Percentiles rank a stretch among this genome's conserved stretches.
Conservation (phyloP, 2,888 invertebrate species). For the Pollenia angustigena region DNA sequence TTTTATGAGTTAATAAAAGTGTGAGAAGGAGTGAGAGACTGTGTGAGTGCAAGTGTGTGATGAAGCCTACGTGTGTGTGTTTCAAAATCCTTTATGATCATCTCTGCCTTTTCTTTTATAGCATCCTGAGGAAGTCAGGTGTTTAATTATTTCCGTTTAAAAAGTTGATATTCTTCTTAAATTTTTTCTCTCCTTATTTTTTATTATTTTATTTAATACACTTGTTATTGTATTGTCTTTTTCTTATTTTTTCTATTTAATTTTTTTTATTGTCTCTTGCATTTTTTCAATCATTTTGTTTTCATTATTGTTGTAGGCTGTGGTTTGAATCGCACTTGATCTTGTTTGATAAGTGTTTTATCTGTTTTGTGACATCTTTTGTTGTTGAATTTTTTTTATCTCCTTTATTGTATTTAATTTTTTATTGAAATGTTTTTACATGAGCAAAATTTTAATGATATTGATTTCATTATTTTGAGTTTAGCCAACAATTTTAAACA, state of each 20-base stretch:
- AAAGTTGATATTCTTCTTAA: slow-evolving; percentile 62
- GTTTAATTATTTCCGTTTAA: slow-evolving; percentile 83
- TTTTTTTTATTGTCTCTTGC: slow-evolving; percentile 34
- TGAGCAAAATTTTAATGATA: slow-evolving; percentile 71
- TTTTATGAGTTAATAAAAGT: slow-evolving; percentile 8
- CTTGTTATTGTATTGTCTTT: slow-evolving; percentile 24
- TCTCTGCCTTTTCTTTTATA: slow-evolving; percentile 45
- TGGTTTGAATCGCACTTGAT: slow-evolving; percentile 51
- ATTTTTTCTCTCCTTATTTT: background rate
- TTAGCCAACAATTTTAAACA: too few relatives aligned
- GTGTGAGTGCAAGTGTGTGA: background rate
- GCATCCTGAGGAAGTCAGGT: slow-evolving; percentile 84
- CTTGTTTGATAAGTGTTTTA: slow-evolving; percentile 56
- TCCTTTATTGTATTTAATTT: slow-evolving; percentile 13
- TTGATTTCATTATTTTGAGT: slow-evolving; percentile 22
- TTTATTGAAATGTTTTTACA: slow-evolving; percentile 48
- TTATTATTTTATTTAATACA: slow-evolving; percentile 48
- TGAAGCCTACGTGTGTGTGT: slow-evolving; percentile 10
- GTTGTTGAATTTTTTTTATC: background rate
- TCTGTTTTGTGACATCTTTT: slow-evolving; percentile 42
- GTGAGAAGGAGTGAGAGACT: slow-evolving; percentile 31
- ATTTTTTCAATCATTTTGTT: slow-evolving; percentile 25
- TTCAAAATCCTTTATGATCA: slow-evolving; percentile 56
- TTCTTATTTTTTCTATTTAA: slow-evolving; percentile 50
- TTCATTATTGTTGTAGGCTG: slow-evolving; percentile 56